Conservation (phyloP, 2,888 invertebrate genomes). For the Apodemia duryi region DNA sequence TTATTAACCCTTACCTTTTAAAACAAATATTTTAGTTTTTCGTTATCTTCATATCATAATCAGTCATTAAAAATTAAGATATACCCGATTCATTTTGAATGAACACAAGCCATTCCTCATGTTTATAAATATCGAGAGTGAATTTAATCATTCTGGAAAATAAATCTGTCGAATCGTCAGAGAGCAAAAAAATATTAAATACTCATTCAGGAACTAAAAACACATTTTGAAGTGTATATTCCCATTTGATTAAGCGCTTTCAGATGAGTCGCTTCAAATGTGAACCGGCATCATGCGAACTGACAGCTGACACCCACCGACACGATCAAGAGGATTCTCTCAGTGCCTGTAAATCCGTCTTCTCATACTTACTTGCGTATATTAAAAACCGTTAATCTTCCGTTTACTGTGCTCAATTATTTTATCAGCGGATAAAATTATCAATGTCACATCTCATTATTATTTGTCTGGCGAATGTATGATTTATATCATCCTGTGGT, state of each 20-base stretch:
- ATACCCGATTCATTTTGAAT: too few relatives aligned
- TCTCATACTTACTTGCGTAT: not conserved
- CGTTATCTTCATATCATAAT: too few relatives aligned
- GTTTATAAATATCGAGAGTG: too few relatives aligned
- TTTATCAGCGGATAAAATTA: not conserved
- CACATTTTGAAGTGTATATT: not conserved
- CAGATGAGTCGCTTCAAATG: not conserved
- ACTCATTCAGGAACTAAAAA: not conserved
- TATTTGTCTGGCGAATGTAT: too few relatives aligned
- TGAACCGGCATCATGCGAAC: not conserved
- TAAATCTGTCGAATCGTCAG: too few relatives aligned
- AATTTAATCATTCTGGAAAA: too few relatives aligned
- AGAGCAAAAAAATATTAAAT: not conserved
- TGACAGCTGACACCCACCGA: slow-evolving; percentile 12
- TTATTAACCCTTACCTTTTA: too few relatives aligned
- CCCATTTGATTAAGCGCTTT: slow-evolving; percentile 4
- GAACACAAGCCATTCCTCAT: too few relatives aligned
- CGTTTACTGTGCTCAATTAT: not conserved
- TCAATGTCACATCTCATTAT: not conserved
- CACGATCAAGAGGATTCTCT: slow-evolving; percentile 3
- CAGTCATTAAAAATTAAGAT: too few relatives aligned
- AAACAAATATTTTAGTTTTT: too few relatives aligned
- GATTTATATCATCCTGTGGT: too few relatives aligned
- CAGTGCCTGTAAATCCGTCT: slow-evolving; percentile 1
- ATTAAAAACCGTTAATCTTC: not conserved